Conservation (phyloP, 1,140 invertebrate species). For the Thaumetopoea pityocampa region DNA sequence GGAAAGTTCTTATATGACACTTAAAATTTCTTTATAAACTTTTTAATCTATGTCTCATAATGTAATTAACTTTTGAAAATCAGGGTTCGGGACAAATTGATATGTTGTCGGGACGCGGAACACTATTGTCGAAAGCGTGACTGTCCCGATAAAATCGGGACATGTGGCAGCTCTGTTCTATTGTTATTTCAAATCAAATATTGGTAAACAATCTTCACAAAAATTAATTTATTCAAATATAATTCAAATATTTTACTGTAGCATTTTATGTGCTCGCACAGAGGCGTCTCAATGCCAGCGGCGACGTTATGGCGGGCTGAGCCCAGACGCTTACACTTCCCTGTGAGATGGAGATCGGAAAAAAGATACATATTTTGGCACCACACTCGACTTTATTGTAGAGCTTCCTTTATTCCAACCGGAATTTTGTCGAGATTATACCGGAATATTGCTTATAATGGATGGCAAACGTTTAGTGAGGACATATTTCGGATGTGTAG, state of each 20-base stretch:
- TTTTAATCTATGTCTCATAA: no score
- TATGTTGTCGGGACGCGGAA: no score
- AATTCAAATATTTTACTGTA: neutral
- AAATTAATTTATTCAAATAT: no score
- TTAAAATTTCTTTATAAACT: no score
- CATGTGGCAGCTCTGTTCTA: no score
- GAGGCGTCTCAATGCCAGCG: slow-evolving; percentile 42
- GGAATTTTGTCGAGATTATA: slow-evolving; percentile 11
- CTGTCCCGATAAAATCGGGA: no score
- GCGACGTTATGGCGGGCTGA: slow-evolving; percentile 50
- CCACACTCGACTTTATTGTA: slow-evolving; percentile 32
- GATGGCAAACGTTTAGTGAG: slow-evolving; percentile 4
- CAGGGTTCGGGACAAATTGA: no score
- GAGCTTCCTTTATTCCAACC: slow-evolving; percentile 11
- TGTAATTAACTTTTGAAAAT: no score
- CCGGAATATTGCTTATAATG: slow-evolving; percentile 12
- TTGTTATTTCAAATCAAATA: no score
- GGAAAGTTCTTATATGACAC: no score
- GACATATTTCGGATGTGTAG: neutral
- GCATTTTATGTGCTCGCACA: slow-evolving; percentile 42
- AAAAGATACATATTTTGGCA: slow-evolving; percentile 54
- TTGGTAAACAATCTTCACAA: no score
- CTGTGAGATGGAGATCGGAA: slow-evolving; percentile 44
- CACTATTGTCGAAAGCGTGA: no score
- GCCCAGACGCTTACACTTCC: slow-evolving; percentile 46